Evolutionary conservation across 2,113 vertebrate genomes (phyloP).

Genomic region (Sceloporus undulatus): DNA sequence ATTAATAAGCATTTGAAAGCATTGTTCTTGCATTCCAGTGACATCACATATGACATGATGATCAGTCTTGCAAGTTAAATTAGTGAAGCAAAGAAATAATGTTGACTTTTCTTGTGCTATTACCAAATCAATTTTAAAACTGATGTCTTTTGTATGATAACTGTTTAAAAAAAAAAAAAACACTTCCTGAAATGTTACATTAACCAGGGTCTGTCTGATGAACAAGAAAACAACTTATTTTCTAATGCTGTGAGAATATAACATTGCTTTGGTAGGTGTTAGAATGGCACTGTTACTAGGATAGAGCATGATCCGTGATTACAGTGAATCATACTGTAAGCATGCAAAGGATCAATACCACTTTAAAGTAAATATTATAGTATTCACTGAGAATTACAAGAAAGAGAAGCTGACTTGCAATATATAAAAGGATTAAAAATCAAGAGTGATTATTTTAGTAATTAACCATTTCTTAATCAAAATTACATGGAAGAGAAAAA

Average conservation of each 20-base stretch:
- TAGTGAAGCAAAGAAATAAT: background rate
- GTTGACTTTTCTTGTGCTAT: background rate
- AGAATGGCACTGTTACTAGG: background rate
- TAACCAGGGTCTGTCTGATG: background rate
- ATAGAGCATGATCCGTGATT: background rate
- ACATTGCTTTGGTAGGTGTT: slow-evolving; percentile 4
- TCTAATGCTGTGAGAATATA: background rate
- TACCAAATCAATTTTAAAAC: background rate
- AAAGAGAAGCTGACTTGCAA: slow-evolving; percentile 38
- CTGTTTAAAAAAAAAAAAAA: background rate
- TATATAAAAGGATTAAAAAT: slow-evolving; percentile 50
- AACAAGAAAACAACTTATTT: background rate
- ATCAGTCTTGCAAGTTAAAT: background rate
- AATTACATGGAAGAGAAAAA: slow-evolving; percentile 55
- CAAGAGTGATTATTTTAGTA: slow-evolving; percentile 61
- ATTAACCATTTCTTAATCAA: slow-evolving; percentile 67
- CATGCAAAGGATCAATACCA: background rate
- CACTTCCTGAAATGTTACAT: background rate
- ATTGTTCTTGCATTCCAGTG: background rate
- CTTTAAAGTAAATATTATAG: background rate
- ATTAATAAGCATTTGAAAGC: background rate
- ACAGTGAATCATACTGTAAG: background rate
- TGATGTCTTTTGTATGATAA: background rate
- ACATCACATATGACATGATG: background rate
- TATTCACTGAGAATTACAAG: slow-evolving; percentile 24